phyloP scores from a whole-genome alignment of 2,888 invertebrate genomes.

The Pardosa pseudoannulata region DNA sequence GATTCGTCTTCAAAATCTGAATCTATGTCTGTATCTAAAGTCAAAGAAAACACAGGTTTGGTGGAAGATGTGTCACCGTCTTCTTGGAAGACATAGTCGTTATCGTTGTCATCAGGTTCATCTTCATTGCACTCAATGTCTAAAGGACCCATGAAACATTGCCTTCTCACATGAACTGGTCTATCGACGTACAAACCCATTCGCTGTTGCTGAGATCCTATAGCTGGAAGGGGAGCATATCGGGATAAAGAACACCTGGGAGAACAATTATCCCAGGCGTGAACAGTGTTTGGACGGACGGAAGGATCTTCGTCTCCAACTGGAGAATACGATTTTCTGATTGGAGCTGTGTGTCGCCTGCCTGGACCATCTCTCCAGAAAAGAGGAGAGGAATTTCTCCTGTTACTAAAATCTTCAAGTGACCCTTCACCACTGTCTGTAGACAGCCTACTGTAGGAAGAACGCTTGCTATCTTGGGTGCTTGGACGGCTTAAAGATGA shows the following conservation, averaged over 20 bases:
- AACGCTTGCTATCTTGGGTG: slow-evolving; percentile 43
- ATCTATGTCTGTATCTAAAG: slow-evolving; percentile 48
- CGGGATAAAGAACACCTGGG: slow-evolving; percentile 54
- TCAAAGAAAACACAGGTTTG: slow-evolving; percentile 39
- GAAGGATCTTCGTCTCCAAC: not conserved
- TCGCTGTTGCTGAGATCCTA: slow-evolving; percentile 31
- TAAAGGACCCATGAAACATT: slow-evolving; percentile 46
- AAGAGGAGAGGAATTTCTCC: slow-evolving; percentile 44
- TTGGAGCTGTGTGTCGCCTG: slow-evolving; percentile 60
- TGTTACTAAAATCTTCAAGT: slow-evolving; percentile 49
- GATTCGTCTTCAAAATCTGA: slow-evolving; percentile 65
- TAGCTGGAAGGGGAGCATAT: slow-evolving; percentile 62
- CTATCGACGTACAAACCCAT: not conserved
- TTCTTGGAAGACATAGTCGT: not conserved
- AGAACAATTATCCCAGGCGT: slow-evolving; percentile 56
- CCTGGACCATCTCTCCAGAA: slow-evolving; percentile 38
- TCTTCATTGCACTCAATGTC: slow-evolving; percentile 35
- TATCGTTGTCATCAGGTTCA: slow-evolving; percentile 23
- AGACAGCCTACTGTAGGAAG: slow-evolving; percentile 55
- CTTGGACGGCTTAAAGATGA: slow-evolving; percentile 46
- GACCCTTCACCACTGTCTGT: slow-evolving; percentile 63
- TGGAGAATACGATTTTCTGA: slow-evolving; percentile 24
- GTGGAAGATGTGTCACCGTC: not conserved
- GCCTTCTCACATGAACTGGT: slow-evolving; percentile 36
- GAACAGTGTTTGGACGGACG: slow-evolving; percentile 58